Base-by-base conservation (phyloP, 2,888 invertebrate species). In the Helicoverpa assulta region DNA sequence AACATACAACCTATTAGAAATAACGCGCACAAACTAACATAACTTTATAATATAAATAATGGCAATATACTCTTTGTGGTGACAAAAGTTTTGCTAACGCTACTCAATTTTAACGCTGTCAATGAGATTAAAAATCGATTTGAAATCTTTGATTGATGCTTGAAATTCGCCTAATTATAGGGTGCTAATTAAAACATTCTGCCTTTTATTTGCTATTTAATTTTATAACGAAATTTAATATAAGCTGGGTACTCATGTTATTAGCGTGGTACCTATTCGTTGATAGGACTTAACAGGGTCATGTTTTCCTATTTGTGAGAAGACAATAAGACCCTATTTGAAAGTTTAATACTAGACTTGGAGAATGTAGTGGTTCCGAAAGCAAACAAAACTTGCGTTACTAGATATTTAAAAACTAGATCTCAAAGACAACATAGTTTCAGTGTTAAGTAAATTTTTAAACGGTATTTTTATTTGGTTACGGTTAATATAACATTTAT, bases 351-450 rank as follows among this genome's bases (percentile, higher is more conserved):
- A 26, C 26, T 33, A 18, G 73, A 67, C 16, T 52, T 7, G 37
- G 16, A 33, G 62, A 59, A 56, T 40, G 8, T 59, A 52, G 54
- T 50, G 60, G 43, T 71, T 56, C 47, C 29, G 56, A 72, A 60
- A 29, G 67, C 51, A 52, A 56, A 59, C 21, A 21, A 16, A n/a
- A 54, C 29, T 73, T 72, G 59, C 55, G 56, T 65, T 73, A 59
- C 55, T 62, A 73, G 33, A 56, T 64, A 62, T 76, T 52, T 54
- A 53, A 62, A 62, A 55, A 65, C 50, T 58, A 68, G 76, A 76
- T 76, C 76, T 76, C 76, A 76, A 52, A 72, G 56, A 67, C 52
- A 72, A 71, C 52, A n/a, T 66, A 67, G 56, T 67, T 76, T 72
- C 59, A 54, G 6, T 69, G 59, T 58, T 58, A 76, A 59, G 62